These are phyloP conservation scores for Lepisosteus oculatus DNA, from an alignment of 2,113 vertebrate genomes.

Conservation along the genomic window DNA sequence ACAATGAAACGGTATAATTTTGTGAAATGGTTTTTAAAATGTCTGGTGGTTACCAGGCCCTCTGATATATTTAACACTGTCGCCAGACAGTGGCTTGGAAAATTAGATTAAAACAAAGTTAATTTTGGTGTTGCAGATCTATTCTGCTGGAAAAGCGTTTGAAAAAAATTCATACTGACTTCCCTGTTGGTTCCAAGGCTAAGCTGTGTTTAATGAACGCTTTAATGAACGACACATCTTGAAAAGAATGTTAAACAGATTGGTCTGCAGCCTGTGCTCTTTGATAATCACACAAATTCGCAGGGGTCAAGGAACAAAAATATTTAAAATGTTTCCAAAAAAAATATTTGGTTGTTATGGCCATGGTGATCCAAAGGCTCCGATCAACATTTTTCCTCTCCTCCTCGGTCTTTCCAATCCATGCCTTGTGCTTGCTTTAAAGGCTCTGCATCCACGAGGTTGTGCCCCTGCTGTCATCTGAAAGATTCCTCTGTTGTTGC, in stretches of 20 bases:
- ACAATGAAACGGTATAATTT: constrained; percentile 7
- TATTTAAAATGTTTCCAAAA: constrained; percentile 19
- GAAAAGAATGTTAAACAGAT: constrained; percentile 62
- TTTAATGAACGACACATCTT: constrained; percentile 56
- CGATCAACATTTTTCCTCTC: neutral
- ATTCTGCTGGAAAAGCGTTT: constrained; percentile 53
- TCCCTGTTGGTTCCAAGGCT: constrained; percentile 57
- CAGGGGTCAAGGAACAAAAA: constrained; percentile 20
- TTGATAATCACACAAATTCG: constrained; percentile 58
- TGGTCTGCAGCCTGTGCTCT: constrained; percentile 32
- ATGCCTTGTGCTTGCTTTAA: constrained; percentile 15
- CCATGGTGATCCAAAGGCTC: neutral
- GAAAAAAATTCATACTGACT: constrained; percentile 65
- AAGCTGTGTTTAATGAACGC: constrained; percentile 73
- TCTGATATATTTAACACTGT: neutral
- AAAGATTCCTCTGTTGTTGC: constrained; percentile 36
- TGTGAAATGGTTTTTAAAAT: neutral
- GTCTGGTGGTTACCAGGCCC: neutral
- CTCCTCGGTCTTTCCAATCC: neutral
- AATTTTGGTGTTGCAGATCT: constrained; percentile 38
- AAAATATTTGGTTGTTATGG: constrained; percentile 12
- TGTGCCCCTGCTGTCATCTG: constrained; percentile 10
- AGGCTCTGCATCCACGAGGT: neutral
- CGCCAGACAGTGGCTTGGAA: constrained; percentile 9
- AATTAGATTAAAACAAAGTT: neutral